Percentiles rank a stretch among this genome's conserved stretches.
Evolutionary conservation across 2,888 invertebrate species (phyloP).

Genomic region (Ophraella communa): DNA sequence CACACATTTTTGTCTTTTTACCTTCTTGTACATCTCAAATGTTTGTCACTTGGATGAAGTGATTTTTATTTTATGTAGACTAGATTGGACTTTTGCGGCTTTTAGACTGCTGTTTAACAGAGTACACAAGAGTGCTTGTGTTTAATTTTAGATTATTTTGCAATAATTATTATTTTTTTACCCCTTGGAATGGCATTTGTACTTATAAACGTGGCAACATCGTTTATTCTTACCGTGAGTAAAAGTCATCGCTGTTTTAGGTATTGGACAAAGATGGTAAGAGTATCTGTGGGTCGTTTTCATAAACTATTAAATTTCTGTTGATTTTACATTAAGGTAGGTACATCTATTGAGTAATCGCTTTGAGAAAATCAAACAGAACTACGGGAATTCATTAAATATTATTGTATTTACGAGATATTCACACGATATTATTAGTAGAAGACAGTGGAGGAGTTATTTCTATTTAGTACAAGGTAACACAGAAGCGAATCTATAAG

Average conservation of each 20-base stretch:
- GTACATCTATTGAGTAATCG: not conserved
- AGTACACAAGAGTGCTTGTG: no score
- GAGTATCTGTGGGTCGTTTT: conserved; percentile 42
- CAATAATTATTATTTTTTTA: no score
- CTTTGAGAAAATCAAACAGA: conserved; percentile 35
- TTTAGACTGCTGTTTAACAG: no score
- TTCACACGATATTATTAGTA: conserved; percentile 3
- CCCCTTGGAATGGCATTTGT: no score
- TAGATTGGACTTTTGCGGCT: no score
- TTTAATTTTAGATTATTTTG: no score
- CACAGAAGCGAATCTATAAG: not conserved
- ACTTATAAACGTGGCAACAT: conserved; percentile 20
- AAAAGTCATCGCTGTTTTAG: conserved; percentile 23
- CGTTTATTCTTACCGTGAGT: conserved; percentile 16
- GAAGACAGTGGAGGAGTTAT: not conserved
- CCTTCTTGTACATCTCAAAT: no score
- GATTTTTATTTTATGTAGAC: no score
- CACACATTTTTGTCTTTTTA: no score
- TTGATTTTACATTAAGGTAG: conserved; percentile 28
- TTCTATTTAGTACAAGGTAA: no score
- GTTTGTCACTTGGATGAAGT: no score
- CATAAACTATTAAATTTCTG: conserved; percentile 38
- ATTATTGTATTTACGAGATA: not conserved
- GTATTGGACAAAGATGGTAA: conserved; percentile 14
- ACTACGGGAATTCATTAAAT: conserved; percentile 14